Conservation (phyloP, 2,888 invertebrate species). For the Pardosa pseudoannulata region DNA sequence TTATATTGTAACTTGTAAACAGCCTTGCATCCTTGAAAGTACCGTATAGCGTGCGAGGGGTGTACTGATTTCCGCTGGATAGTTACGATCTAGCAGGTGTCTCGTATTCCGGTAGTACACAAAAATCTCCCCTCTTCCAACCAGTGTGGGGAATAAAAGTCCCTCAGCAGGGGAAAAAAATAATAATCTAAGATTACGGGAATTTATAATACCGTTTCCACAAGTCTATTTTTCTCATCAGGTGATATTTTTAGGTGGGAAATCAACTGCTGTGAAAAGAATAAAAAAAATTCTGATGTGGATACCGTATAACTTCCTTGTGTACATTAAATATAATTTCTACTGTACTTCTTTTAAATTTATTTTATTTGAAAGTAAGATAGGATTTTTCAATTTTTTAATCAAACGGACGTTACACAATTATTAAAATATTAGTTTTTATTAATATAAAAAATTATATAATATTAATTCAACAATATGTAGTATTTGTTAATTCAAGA, state of each 20-base stretch:
- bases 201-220: background rate
- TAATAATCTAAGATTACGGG: background rate
- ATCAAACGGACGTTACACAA: too few species aligned
- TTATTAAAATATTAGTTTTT: too few species aligned
- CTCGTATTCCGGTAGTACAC: constrained; percentile 11
- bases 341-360: too few species aligned
- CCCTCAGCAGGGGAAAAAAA: background rate
- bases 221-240: background rate
- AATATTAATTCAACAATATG: too few species aligned
- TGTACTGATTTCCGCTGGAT: background rate
- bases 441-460: too few species aligned
- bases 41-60: background rate
- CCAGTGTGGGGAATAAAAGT: background rate
- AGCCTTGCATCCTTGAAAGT: background rate
- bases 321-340: too few species aligned
- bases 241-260: background rate
- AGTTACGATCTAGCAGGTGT: background rate
- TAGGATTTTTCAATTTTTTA: too few species aligned
- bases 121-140: background rate
- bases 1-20: background rate
- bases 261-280: too few species aligned
- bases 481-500: too few species aligned
- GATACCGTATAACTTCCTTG: too few species aligned
- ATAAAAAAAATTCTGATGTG: too few species aligned
- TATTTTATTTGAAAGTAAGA: too few species aligned